Conservation (phyloP, 2,888 invertebrate genomes). For the Mythimna pallens region DNA sequence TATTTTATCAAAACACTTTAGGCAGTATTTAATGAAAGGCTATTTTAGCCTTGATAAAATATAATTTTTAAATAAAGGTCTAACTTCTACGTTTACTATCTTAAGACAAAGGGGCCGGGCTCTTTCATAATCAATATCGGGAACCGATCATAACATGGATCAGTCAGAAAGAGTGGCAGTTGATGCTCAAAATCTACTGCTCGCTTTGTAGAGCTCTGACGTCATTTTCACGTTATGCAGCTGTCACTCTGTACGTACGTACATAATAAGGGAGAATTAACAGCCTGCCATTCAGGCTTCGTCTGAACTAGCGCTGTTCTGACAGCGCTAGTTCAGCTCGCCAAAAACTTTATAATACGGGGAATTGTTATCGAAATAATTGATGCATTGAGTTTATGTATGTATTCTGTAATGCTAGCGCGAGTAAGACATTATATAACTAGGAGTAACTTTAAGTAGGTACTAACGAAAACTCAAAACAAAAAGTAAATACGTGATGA, state of each 20-base stretch:
- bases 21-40: no score
- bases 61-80: no score
- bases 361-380: slow-evolving; percentile 1
- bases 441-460: background rate
- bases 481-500: no score
- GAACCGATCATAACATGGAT: no score
- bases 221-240: slow-evolving; percentile 12
- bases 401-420: background rate
- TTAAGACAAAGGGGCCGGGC: no score
- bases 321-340: background rate
- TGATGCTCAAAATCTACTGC: slow-evolving; percentile 1
- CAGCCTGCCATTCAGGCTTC: background rate
- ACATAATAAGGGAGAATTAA: background rate
- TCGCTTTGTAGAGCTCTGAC: slow-evolving; percentile 2
- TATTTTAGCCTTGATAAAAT: no score
- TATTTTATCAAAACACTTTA: no score
- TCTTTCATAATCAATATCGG: background rate
- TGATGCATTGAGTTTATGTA: background rate
- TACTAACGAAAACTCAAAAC: background rate
- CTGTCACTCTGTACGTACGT: background rate
- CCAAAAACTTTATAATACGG: background rate
- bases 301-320: background rate
- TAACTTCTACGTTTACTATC: no score
- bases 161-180: background rate
- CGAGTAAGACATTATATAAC: background rate